phyloP scores from a whole-genome alignment of 1,140 invertebrate genomes.

The Parasteatoda tepidariorum region DNA sequence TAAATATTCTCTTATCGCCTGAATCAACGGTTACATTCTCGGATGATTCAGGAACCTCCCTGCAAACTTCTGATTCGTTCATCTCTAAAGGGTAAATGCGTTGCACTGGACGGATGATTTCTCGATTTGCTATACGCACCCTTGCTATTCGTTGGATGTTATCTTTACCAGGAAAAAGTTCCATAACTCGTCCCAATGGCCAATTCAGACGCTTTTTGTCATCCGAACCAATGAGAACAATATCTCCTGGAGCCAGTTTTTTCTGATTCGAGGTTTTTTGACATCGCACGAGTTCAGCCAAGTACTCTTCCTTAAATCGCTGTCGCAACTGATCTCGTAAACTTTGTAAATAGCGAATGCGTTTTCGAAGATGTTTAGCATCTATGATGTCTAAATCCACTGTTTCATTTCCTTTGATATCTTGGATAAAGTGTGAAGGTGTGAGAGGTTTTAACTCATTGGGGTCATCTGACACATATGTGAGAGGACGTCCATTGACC shows the following conservation, averaged over 20 bases:
- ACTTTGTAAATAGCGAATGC: neutral
- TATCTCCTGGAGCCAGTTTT: neutral
- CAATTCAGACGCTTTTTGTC: neutral
- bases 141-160: neutral
- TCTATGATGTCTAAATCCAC: neutral
- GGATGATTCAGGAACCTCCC: neutral
- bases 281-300: neutral
- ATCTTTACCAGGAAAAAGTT: neutral
- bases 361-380: neutral
- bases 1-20: neutral
- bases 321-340: neutral
- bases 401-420: neutral
- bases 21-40: neutral
- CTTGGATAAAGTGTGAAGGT: neutral
- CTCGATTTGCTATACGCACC: neutral
- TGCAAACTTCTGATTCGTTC: neutral
- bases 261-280: neutral
- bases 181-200: neutral
- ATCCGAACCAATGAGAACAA: neutral
- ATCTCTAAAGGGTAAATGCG: neutral
- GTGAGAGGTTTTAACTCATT: conserved; percentile 49
- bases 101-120: neutral
- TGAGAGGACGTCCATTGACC: neutral
- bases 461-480: neutral
- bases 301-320: neutral